Evolutionary conservation across 2,113 vertebrate genomes (phyloP).

Genomic region (Eurystomus gularis): DNA sequence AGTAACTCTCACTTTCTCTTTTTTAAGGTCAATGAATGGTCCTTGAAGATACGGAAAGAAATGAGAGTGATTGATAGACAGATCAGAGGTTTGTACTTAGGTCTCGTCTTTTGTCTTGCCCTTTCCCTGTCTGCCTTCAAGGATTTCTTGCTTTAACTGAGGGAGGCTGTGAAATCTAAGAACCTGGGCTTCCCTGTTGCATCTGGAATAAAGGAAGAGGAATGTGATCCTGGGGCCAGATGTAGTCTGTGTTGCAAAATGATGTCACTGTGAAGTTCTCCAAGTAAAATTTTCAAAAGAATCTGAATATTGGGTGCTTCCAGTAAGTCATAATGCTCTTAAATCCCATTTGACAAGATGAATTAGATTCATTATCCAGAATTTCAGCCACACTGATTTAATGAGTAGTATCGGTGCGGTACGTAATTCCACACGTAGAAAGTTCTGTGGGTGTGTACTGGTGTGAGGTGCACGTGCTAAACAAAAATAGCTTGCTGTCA

Average conservation of each 20-base stretch:
- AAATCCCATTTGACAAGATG: not conserved
- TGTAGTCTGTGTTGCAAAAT: not conserved
- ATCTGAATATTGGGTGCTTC: not conserved
- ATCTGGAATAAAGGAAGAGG: not conserved
- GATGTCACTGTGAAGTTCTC: fast-evolving
- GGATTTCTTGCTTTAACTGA: not conserved
- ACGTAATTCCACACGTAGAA: not conserved
- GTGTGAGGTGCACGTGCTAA: not conserved
- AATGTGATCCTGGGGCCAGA: not conserved
- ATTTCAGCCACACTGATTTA: not conserved
- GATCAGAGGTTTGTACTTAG: constrained; percentile 86
- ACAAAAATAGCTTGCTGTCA: not conserved
- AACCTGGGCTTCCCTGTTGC: not conserved
- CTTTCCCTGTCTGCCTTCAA: not conserved
- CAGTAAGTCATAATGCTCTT: not conserved
- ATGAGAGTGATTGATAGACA: constrained; percentile 96
- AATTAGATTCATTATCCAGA: not conserved
- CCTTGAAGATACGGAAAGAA: constrained; percentile 93
- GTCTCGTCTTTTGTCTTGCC: not conserved
- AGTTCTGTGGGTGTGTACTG: not conserved
- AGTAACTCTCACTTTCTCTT: constrained; percentile 28
- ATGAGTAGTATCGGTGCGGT: not conserved
- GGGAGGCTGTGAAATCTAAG: not conserved
- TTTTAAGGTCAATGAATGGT: constrained; percentile 94
- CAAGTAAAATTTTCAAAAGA: not conserved